Evolutionary conservation across 2,113 vertebrate species (phyloP).

Genomic region (Rhipidura dahli): DNA sequence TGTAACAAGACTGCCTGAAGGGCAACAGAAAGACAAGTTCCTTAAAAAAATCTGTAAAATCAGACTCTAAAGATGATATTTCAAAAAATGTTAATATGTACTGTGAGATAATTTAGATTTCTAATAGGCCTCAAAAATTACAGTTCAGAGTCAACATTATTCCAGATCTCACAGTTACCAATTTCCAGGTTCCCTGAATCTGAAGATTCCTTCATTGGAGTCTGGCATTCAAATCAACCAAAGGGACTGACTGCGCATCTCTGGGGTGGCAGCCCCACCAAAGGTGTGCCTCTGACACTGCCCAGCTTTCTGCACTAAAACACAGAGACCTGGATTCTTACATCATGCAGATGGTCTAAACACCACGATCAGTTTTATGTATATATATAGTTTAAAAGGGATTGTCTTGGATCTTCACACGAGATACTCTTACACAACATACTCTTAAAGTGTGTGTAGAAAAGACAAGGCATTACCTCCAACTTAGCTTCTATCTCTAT

Average conservation of each 20-base stretch:
- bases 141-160: not conserved
- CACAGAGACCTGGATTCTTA: not conserved
- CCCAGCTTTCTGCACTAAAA: not conserved
- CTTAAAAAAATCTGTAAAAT: not conserved
- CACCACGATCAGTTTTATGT: not conserved
- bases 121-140: not conserved
- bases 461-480: conserved; percentile 52
- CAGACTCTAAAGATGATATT: not conserved
- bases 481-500: conserved; percentile 21
- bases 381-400: not conserved
- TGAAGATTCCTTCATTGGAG: not conserved
- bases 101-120: not conserved
- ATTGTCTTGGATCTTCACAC: not conserved
- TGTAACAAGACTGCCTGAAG: not conserved
- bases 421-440: too few relatives aligned
- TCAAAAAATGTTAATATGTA: accelerated
- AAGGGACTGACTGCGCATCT: not conserved
- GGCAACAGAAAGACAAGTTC: not conserved
- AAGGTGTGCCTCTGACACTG: not conserved
- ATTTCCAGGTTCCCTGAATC: not conserved
- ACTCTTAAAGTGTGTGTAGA: not conserved
- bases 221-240: not conserved
- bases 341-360: not conserved
- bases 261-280: not conserved
- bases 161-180: not conserved